These are phyloP conservation scores for Leucophenga montana DNA, from an alignment of 2,888 invertebrate species.

Conservation along the genomic window DNA sequence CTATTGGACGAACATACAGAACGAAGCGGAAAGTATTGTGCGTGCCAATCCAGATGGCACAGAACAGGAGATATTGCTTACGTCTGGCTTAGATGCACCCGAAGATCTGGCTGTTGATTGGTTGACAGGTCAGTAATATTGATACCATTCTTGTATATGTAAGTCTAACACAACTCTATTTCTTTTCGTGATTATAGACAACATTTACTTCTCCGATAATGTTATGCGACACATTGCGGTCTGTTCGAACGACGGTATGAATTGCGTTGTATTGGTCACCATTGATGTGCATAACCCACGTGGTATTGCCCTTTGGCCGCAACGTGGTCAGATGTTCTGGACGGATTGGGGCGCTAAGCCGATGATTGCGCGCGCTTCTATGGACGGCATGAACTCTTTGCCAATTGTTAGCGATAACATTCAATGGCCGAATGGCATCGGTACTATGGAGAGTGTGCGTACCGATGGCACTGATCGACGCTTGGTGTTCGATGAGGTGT, in stretches of 20 bases:
- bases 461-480: conserved; percentile 81
- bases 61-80: conserved; percentile 77
- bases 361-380: conserved; percentile 84
- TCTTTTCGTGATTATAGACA: too few relatives aligned
- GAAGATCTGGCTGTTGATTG: conserved; percentile 86
- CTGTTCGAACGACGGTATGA: conserved; percentile 80
- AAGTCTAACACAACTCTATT: neutral
- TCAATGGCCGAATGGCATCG: conserved; percentile 88
- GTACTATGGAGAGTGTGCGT: conserved; percentile 78
- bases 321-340: conserved; percentile 90
- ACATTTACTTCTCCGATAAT: conserved; percentile 88
- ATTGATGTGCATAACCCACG: conserved; percentile 79
- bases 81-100: conserved; percentile 81
- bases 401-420: conserved; percentile 79
- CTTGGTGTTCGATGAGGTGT: conserved; percentile 76
- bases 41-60: conserved; percentile 78
- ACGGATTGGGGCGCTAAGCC: conserved; percentile 87
- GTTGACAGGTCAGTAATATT: conserved; percentile 76
- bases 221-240: conserved; percentile 82
- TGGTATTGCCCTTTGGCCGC: conserved; percentile 81
- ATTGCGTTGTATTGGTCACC: conserved; percentile 79
- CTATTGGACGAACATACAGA: conserved; percentile 85
- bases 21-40: conserved; percentile 82
- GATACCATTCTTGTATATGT: neutral
- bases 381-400: conserved; percentile 84